Conservation (phyloP, 2,113 vertebrate species). For the Proteles cristata region DNA sequence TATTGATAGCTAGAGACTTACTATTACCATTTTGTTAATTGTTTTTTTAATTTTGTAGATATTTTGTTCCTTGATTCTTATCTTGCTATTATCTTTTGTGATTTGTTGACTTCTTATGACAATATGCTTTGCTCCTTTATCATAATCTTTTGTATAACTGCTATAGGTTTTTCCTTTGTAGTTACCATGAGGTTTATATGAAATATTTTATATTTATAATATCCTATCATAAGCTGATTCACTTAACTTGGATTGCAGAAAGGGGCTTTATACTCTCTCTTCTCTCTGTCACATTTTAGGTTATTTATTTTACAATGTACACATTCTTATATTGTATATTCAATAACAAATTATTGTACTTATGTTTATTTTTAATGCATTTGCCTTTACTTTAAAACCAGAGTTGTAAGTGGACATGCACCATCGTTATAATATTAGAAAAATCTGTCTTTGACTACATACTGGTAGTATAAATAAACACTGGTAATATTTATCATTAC, state of each 20-base stretch:
- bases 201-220: constrained; percentile 2
- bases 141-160: background rate
- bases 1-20: background rate
- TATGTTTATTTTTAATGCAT: background rate
- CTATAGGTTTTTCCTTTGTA: background rate
- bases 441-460: background rate
- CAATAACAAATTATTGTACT: background rate
- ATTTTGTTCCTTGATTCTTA: background rate
- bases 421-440: background rate
- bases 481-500: background rate
- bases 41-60: background rate
- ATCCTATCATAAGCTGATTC: background rate
- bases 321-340: background rate
- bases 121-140: background rate
- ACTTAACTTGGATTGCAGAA: background rate
- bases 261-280: background rate
- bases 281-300: background rate
- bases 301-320: background rate
- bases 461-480: no score
- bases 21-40: background rate
- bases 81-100: background rate
- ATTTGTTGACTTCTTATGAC: background rate
- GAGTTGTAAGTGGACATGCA: background rate
- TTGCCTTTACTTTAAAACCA: background rate
- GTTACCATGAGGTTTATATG: background rate